These are phyloP conservation scores for Auanema freiburgensis DNA, from an alignment of 2,888 invertebrate species.

Conservation along the genomic window DNA sequence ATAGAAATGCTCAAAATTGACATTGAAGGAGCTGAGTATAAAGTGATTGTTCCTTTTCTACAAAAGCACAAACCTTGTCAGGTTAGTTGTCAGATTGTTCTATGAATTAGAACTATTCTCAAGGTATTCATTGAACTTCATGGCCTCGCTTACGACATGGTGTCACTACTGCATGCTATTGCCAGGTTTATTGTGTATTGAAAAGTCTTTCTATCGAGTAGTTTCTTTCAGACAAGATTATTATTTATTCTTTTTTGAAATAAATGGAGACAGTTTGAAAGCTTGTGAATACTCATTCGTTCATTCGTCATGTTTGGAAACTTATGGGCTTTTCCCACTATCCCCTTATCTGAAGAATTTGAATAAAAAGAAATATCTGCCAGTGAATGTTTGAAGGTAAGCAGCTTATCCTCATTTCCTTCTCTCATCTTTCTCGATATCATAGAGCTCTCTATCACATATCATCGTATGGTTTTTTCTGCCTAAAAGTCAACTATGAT, in stretches of 20 bases:
- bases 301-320: slow-evolving; percentile 26
- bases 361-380: not conserved
- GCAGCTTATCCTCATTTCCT: too few species aligned
- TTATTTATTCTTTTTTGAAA: slow-evolving; percentile 35
- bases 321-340: slow-evolving; percentile 23
- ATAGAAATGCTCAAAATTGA: slow-evolving; percentile 21
- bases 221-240: slow-evolving; percentile 17
- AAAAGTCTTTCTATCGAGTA: not conserved
- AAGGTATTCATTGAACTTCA: slow-evolving; percentile 36
- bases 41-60: slow-evolving; percentile 8
- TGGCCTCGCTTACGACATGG: slow-evolving; percentile 23
- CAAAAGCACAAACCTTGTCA: slow-evolving; percentile 8
- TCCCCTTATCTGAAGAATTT: slow-evolving; percentile 12
- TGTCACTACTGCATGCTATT: slow-evolving; percentile 19
- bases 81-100: not conserved
- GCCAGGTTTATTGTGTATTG: slow-evolving; percentile 14
- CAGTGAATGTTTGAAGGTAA: too few species aligned
- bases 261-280: slow-evolving; percentile 29
- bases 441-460: slow-evolving; percentile 35
- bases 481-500: slow-evolving; percentile 13
- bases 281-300: slow-evolving; percentile 44
- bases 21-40: slow-evolving; percentile 19
- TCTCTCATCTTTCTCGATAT: too few species aligned
- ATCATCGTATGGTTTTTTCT: slow-evolving; percentile 43
- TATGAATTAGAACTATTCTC: not conserved